Evolutionary conservation across 2,888 invertebrate genomes (phyloP).

Genomic region (Patella pellucida): DNA sequence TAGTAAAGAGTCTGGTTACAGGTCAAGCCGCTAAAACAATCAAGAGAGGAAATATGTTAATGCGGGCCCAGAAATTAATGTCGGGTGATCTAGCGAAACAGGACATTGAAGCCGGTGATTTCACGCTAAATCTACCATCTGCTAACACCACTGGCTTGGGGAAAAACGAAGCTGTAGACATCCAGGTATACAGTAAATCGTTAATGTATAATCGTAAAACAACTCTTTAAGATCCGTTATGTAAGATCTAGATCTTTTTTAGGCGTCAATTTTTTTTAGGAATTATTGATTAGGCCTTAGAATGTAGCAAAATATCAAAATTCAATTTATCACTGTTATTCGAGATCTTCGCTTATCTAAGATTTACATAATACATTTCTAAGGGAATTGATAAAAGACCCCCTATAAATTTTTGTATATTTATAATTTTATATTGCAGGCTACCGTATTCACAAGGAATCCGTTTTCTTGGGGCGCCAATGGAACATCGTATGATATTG

Average conservation of each 20-base stretch:
- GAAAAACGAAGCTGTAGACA: not conserved
- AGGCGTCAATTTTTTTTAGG: no score
- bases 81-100: not conserved
- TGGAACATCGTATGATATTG: slow-evolving; percentile 25
- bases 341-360: no score
- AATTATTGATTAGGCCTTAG: no score
- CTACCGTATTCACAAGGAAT: slow-evolving; percentile 25
- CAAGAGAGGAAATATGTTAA: slow-evolving; percentile 7
- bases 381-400: no score
- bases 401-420: no score
- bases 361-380: no score
- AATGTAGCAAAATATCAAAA: no score
- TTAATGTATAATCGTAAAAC: no score
- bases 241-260: no score
- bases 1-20: slow-evolving; percentile 11
- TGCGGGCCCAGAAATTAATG: slow-evolving; percentile 11
- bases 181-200: not conserved
- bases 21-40: not conserved
- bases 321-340: no score
- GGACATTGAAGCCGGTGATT: not conserved
- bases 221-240: no score
- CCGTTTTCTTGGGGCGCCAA: slow-evolving; percentile 23
- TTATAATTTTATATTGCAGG: slow-evolving; percentile 13
- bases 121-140: not conserved
- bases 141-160: not conserved